These are phyloP conservation scores for Astreopora myriophthalma DNA, from an alignment of 64 coral and sea anemone genomes.

Conservation along the genomic window DNA sequence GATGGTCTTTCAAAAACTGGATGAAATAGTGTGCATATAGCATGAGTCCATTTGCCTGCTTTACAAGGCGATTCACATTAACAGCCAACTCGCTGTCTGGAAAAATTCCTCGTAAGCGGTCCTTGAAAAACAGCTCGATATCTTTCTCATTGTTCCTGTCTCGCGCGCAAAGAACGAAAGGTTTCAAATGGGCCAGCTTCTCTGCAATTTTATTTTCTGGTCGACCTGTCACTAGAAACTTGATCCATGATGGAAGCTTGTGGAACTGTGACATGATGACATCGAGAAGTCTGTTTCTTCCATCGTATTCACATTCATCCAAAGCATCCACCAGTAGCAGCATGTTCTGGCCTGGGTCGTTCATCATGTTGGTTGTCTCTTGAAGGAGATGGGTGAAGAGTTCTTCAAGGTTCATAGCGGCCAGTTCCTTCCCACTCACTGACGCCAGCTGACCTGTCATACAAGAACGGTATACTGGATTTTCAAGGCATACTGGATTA, in stretches of 20 bases:
- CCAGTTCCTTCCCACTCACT: neutral
- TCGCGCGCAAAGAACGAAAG: constrained; percentile 1
- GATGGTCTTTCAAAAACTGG: constrained; percentile 25
- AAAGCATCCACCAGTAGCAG: constrained; percentile 72
- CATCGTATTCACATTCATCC: constrained; percentile 66
- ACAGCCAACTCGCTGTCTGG: neutral
- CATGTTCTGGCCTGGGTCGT: constrained; percentile 34
- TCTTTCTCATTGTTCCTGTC: constrained; percentile 62
- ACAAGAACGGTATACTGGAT: neutral
- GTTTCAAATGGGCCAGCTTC: constrained; percentile 16
- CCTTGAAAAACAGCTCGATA: constrained; percentile 40
- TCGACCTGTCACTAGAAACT: constrained; percentile 73
- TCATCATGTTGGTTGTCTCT: constrained; percentile 65
- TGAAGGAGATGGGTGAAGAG: constrained; percentile 64
- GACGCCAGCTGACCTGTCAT: constrained; percentile 6
- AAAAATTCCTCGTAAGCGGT: constrained; percentile 23
- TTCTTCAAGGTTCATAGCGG: constrained; percentile 46
- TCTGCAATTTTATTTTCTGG: constrained; percentile 34
- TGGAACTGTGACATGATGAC: constrained; percentile 63
- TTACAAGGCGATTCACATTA: constrained; percentile 2
- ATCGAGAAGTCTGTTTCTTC: constrained; percentile 28
- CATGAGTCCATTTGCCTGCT: constrained; percentile 68
- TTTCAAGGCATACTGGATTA: neutral
- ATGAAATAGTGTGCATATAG: constrained; percentile 68
- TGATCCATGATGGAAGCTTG: constrained; percentile 69